Conservation (phyloP, 2,888 invertebrate species). For the Oxystoma pomonae region DNA sequence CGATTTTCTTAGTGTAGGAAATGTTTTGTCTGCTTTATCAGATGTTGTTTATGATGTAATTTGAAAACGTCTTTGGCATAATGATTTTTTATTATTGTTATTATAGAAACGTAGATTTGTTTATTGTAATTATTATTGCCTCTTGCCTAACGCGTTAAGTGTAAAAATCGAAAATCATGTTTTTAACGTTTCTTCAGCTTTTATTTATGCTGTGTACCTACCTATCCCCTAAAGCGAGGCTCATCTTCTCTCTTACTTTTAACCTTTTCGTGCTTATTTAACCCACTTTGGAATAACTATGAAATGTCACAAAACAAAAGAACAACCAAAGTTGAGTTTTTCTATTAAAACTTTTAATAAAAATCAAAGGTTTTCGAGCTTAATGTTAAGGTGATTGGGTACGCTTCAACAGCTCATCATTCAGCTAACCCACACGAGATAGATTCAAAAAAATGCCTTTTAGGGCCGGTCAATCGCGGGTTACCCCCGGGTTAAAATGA, state of each 20-base stretch:
- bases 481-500: too few relatives aligned
- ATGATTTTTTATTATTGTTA: conserved; percentile 2
- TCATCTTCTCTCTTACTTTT: conserved; percentile 2
- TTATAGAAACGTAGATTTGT: conserved; percentile 2
- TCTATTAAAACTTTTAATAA: too few relatives aligned
- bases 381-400: too few relatives aligned
- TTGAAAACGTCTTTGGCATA: background rate
- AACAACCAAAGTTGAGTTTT: background rate
- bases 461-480: too few relatives aligned
- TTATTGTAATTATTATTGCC: conserved; percentile 4
- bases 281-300: conserved; percentile 1
- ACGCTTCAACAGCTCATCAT: too few relatives aligned
- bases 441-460: too few relatives aligned
- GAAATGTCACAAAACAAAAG: conserved; percentile 4
- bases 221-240: conserved; percentile 1
- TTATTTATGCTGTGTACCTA: background rate
- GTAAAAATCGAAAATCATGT: conserved; percentile 1
- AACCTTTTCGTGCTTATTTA: conserved; percentile 1
- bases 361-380: too few relatives aligned
- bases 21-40: background rate
- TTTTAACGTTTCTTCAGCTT: too few relatives aligned
- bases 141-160: background rate
- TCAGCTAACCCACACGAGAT: too few relatives aligned
- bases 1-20: background rate
- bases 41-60: background rate